Conservation (phyloP, 2,113 vertebrate species). For the Hippocampus abdominalis region DNA sequence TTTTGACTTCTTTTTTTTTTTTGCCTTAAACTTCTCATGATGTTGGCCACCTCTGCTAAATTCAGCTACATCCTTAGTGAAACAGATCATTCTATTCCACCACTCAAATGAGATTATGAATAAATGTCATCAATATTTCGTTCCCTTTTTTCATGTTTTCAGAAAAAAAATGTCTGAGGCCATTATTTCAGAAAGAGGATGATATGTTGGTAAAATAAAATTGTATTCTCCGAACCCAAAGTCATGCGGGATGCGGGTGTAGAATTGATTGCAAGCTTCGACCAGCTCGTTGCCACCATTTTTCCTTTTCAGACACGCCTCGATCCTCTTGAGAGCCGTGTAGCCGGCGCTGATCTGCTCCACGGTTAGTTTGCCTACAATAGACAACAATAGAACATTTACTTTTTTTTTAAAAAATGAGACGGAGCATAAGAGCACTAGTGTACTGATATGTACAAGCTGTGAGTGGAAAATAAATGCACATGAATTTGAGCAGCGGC, state of each 20-base stretch:
- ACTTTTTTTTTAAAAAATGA: neutral
- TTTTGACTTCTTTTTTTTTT: too few species aligned
- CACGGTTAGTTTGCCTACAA: conserved; percentile 81
- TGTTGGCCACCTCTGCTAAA: too few species aligned
- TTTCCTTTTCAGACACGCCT: conserved; percentile 78
- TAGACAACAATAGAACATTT: neutral
- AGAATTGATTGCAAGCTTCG: conserved; percentile 89
- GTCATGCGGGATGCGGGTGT: conserved; percentile 88
- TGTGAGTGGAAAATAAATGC: neutral
- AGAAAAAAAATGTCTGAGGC: neutral
- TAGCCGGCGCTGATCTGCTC: conserved; percentile 86
- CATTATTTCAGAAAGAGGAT: too few species aligned
- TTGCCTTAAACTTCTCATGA: too few species aligned
- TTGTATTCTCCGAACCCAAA: conserved; percentile 74
- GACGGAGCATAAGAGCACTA: neutral
- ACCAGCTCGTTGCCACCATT: conserved; percentile 63
- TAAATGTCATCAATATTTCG: too few species aligned
- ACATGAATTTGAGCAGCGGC: neutral
- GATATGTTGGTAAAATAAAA: neutral
- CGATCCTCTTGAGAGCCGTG: conserved; percentile 79
- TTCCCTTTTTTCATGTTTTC: too few species aligned
- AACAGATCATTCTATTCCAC: too few species aligned
- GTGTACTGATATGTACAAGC: neutral
- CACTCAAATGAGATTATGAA: too few species aligned
- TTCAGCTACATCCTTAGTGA: too few species aligned